Evolutionary conservation across 2,797 vertebrate species (phyloP).

Genomic region (Ceryle rudis): DNA sequence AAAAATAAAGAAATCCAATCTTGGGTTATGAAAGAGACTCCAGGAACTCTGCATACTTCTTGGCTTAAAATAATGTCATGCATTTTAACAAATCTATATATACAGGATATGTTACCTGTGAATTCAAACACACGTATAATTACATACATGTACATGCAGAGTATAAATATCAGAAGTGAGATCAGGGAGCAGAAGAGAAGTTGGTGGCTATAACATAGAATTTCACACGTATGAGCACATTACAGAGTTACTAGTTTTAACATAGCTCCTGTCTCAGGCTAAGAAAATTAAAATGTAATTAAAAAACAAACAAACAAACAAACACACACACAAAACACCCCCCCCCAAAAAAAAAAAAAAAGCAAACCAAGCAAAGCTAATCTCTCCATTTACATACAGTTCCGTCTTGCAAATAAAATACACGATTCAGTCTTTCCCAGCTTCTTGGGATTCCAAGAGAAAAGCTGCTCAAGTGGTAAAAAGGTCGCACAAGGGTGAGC

Average conservation of each 20-base stretch:
- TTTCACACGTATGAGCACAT: background rate
- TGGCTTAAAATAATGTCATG: slow-evolving; percentile 5
- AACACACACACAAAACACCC: no score
- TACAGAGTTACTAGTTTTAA: slow-evolving; percentile 22
- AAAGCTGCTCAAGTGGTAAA: background rate
- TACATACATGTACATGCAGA: background rate
- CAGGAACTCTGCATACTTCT: background rate
- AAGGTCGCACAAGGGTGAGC: background rate
- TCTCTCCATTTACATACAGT: background rate
- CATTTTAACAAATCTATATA: background rate
- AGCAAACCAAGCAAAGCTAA: background rate
- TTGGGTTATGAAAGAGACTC: slow-evolving; percentile 19
- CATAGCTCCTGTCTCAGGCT: slow-evolving; percentile 13
- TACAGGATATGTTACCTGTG: background rate
- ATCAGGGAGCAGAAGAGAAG: background rate
- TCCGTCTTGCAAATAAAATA: slow-evolving; percentile 8
- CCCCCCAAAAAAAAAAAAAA: no score
- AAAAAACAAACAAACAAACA: background rate
- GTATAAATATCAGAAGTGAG: background rate
- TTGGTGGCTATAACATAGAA: background rate
- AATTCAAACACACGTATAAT: background rate
- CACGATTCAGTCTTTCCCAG: background rate
- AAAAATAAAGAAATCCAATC: slow-evolving; percentile 60
- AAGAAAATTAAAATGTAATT: slow-evolving; percentile 24
- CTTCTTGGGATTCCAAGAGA: background rate